Percentiles rank a stretch among this genome's conserved stretches.
Evolutionary conservation across 2,113 vertebrate species (phyloP).

Genomic region (Forbesichthys agassizii): DNA sequence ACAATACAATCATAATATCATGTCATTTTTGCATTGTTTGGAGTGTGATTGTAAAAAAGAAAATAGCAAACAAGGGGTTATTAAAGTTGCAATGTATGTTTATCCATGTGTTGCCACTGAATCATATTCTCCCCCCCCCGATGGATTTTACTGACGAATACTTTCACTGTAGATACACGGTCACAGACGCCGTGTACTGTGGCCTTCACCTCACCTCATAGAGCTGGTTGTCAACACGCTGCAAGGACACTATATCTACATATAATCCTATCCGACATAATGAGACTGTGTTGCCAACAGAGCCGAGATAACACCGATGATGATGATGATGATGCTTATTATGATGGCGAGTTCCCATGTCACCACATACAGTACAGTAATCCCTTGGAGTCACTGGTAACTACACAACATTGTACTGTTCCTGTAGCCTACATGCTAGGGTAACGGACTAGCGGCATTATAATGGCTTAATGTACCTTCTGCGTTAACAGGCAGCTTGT

Average conservation of each 20-base stretch:
- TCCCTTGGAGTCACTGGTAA: not conserved
- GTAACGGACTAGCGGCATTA: not conserved
- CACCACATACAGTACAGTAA: not conserved
- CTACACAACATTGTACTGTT: not conserved
- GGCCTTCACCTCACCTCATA: slow-evolving; percentile 1
- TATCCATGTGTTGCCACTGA: too few species aligned
- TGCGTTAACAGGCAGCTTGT: slow-evolving; percentile 73
- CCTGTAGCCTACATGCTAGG: too few species aligned
- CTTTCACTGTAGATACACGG: too few species aligned
- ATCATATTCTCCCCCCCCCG: too few species aligned
- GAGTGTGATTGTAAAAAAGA: too few species aligned
- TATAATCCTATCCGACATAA: not conserved
- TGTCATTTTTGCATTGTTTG: too few species aligned
- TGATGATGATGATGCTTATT: not conserved
- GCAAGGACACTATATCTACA: not conserved
- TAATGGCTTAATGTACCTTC: slow-evolving; percentile 73
- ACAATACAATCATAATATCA: too few species aligned
- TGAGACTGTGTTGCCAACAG: slow-evolving; percentile 3
- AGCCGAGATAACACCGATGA: not conserved
- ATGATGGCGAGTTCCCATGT: not conserved
- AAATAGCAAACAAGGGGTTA: too few species aligned
- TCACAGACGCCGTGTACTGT: not conserved
- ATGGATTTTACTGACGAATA: too few species aligned
- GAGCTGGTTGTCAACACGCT: slow-evolving; percentile 1
- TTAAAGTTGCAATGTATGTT: too few species aligned